Conservation (phyloP, 2,797 vertebrate genomes). For the Passerculus sandwichensis region DNA sequence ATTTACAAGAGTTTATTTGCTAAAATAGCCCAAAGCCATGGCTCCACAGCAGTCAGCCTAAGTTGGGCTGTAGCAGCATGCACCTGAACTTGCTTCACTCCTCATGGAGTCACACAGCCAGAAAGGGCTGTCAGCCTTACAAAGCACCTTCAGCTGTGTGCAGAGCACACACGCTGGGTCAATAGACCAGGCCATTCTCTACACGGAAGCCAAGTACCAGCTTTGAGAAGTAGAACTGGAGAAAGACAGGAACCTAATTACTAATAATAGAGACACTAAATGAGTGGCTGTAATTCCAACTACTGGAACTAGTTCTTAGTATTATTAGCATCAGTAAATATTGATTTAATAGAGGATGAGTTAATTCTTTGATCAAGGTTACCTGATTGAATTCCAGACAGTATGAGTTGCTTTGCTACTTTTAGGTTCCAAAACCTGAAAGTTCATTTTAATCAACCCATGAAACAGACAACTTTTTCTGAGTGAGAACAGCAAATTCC, state of each 20-base stretch:
- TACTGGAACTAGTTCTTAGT: slow-evolving; percentile 1
- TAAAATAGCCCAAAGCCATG: neutral
- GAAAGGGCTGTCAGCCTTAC: neutral
- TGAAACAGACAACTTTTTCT: neutral
- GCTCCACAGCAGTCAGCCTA: neutral
- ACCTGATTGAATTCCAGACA: slow-evolving; percentile 20
- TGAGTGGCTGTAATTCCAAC: neutral
- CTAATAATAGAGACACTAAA: slow-evolving; percentile 10
- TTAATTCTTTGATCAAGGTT: slow-evolving; percentile 48
- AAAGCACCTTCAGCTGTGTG: neutral
- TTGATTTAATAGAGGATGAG: slow-evolving; percentile 32
- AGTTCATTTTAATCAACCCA: slow-evolving; percentile 9
- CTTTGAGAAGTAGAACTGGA: neutral
- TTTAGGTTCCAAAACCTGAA: neutral
- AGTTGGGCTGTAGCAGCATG: fast-evolving
- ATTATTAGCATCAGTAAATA: slow-evolving; percentile 46
- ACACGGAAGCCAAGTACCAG: neutral
- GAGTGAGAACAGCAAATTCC: neutral
- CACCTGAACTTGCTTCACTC: fast-evolving
- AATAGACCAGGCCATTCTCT: neutral
- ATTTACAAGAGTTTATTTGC: neutral
- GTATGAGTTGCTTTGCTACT: slow-evolving; percentile 19
- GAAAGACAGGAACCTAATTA: neutral
- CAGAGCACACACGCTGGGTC: neutral
- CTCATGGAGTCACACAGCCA: fast-evolving